Conservation (phyloP, 1,140 invertebrate genomes). For the Bombus vancouverensis region DNA sequence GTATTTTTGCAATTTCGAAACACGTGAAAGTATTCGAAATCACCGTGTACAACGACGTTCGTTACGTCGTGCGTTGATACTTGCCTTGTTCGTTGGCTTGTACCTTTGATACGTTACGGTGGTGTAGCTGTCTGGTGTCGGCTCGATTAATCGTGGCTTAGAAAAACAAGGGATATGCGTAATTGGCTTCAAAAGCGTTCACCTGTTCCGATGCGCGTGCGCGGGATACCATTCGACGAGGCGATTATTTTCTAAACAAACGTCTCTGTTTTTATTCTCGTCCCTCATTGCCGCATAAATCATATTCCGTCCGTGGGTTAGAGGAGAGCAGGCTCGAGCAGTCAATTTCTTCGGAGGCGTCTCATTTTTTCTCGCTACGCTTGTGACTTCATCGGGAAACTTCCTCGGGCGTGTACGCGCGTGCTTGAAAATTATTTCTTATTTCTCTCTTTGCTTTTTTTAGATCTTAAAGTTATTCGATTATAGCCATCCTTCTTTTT, state of each 20-base stretch:
- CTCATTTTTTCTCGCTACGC: not conserved
- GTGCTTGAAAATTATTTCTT: not conserved
- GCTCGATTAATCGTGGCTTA: conserved; percentile 21
- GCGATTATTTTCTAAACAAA: conserved; percentile 53
- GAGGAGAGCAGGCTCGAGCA: not conserved
- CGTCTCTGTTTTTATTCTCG: conserved; percentile 36
- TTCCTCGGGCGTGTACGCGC: not conserved
- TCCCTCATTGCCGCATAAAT: conserved; percentile 43
- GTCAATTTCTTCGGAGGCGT: conserved; percentile 25
- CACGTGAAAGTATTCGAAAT: not conserved
- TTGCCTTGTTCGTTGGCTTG: not conserved
- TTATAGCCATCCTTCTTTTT: not conserved
- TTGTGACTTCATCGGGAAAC: conserved; percentile 11
- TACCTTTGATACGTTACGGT: not conserved
- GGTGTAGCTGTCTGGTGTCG: not conserved
- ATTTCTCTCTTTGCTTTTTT: not conserved
- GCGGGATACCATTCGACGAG: not conserved
- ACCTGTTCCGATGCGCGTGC: conserved; percentile 24
- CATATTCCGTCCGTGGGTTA: conserved; percentile 7
- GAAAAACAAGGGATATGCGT: conserved; percentile 29
- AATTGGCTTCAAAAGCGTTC: conserved; percentile 13
- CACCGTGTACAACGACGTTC: not conserved
- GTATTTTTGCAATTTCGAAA: not conserved
- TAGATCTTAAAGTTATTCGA: not conserved
- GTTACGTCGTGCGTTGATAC: not conserved